Percentiles rank a stretch among this genome's conserved stretches.
phyloP scores from a whole-genome alignment of 1,140 invertebrate species.

The Sipha flava region DNA sequence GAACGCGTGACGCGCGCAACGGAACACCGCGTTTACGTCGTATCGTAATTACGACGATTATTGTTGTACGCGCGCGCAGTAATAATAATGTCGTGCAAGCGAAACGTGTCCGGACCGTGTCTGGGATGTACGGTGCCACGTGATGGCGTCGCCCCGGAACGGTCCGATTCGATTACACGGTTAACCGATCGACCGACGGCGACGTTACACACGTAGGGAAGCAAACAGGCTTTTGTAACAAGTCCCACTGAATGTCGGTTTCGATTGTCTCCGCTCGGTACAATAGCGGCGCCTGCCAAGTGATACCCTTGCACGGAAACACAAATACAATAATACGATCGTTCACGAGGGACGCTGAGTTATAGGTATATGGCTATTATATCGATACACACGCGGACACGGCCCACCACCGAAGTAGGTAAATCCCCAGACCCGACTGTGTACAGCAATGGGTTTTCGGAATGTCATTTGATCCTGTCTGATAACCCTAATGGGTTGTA shows the following conservation, averaged over 20 bases:
- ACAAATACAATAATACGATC: neutral
- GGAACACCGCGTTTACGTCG: no score
- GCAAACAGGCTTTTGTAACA: neutral
- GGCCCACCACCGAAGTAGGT: neutral
- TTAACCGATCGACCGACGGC: neutral
- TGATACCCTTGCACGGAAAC: slow-evolving; percentile 1
- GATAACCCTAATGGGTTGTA: slow-evolving; percentile 28
- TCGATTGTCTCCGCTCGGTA: neutral
- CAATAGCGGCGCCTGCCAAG: slow-evolving; percentile 15
- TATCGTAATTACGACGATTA: no score
- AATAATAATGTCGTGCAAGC: neutral
- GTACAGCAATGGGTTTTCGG: neutral
- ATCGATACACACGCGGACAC: no score
- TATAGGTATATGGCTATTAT: neutral
- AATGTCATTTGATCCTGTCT: neutral
- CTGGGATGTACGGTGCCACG: neutral
- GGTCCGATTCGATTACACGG: neutral
- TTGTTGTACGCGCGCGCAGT: neutral
- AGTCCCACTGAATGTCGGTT: neutral
- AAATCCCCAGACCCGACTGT: neutral
- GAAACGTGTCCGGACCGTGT: neutral
- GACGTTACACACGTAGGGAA: neutral
- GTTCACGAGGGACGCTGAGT: neutral
- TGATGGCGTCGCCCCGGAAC: neutral
- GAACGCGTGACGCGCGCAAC: no score